These are phyloP conservation scores for Zoanthus gigantus DNA, from an alignment of 92 coral and sea anemone genomes.

Conservation along the genomic window DNA sequence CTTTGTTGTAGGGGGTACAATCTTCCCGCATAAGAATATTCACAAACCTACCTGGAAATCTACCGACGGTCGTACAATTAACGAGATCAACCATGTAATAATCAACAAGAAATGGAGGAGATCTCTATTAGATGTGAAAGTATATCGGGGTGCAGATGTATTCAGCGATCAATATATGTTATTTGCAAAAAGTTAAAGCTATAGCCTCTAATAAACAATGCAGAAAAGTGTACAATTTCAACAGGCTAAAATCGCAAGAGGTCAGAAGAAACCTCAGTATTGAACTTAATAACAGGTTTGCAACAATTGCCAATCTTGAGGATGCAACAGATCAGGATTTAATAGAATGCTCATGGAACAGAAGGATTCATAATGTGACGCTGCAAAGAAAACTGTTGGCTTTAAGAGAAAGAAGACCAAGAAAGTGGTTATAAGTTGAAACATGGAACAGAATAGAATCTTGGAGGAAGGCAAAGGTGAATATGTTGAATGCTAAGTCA, in stretches of 20 bases:
- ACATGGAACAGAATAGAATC: not conserved
- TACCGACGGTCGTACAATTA: not conserved
- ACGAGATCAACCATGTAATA: not conserved
- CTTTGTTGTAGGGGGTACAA: constrained; percentile 1
- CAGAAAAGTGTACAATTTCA: not conserved
- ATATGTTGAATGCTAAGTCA: not conserved
- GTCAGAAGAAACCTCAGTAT: constrained; percentile 10
- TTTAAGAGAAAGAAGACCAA: not conserved
- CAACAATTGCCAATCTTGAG: not conserved
- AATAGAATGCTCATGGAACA: constrained; percentile 30
- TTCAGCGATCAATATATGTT: not conserved
- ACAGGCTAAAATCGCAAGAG: constrained; percentile 7
- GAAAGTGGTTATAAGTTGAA: not conserved
- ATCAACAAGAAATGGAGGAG: constrained; percentile 28
- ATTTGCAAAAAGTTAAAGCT: not conserved
- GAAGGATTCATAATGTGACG: not conserved
- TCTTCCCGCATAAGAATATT: not conserved
- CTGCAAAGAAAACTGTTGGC: constrained; percentile 35
- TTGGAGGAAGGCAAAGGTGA: not conserved
- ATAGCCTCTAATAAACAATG: not conserved
- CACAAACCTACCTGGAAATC: constrained; percentile 15
- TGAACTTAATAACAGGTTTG: not conserved
- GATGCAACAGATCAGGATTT: not conserved
- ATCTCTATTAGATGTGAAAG: too few species aligned
- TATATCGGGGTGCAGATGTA: too few species aligned